Evolutionary conservation across 2,797 vertebrate species (phyloP).

Genomic region (Borostomias antarcticus): DNA sequence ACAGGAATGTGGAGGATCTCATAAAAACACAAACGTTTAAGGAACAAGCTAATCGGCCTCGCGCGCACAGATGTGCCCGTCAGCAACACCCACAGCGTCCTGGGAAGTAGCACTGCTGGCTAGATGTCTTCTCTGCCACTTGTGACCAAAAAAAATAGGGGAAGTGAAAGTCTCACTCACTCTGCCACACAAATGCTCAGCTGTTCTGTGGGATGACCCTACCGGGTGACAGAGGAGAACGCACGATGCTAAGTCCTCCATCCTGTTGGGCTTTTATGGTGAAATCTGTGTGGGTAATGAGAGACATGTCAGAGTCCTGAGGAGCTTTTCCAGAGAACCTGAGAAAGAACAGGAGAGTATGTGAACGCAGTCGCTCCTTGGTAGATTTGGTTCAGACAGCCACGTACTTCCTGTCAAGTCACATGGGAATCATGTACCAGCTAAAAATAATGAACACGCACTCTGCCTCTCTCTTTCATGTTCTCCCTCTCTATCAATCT

Average conservation of each 20-base stretch:
- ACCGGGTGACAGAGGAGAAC: too few relatives aligned
- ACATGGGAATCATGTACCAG: constrained; percentile 52
- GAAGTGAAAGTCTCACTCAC: constrained; percentile 67
- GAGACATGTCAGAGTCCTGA: too few relatives aligned
- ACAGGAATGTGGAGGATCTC: constrained; percentile 63
- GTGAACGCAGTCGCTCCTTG: constrained; percentile 7
- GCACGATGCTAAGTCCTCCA: too few relatives aligned
- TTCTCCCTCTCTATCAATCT: constrained; percentile 1
- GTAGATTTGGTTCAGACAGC: constrained; percentile 27
- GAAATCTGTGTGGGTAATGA: too few relatives aligned
- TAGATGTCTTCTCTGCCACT: constrained; percentile 44
- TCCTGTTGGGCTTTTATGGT: too few relatives aligned
- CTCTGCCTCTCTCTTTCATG: neutral
- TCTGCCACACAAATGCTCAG: neutral
- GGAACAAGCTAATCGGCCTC: constrained; percentile 50
- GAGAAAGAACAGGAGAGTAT: too few relatives aligned
- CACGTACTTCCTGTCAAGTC: constrained; percentile 59
- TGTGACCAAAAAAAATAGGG: constrained; percentile 50
- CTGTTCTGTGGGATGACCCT: neutral
- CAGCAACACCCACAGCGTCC: constrained; percentile 37
- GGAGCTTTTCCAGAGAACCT: neutral
- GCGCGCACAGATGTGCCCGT: constrained; percentile 16
- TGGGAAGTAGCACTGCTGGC: constrained; percentile 37
- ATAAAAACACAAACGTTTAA: constrained; percentile 67
- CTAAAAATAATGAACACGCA: constrained; percentile 19